Evolutionary conservation across 1,140 invertebrate genomes (phyloP), one percentile per base, ranked within the genome.

Genomic region (Phthorimaea operculella): DNA sequence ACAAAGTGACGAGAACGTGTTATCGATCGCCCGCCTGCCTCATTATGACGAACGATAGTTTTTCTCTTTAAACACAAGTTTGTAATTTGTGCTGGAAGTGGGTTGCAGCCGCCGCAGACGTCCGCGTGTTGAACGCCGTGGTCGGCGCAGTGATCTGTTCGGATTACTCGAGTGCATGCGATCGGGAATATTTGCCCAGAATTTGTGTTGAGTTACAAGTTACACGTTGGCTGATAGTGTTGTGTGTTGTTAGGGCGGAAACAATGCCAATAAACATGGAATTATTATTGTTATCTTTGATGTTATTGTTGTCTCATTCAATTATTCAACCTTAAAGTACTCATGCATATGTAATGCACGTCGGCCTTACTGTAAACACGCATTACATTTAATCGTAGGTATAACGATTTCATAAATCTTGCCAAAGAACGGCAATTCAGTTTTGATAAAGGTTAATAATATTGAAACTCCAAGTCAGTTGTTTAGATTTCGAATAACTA

Each of bases 131-230:
- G 48, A 49, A 59, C 57, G 45, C 61, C 57, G 55, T 62, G 64
- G 49, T 51, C 48, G 44, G 47, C 39, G 44, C 53, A 54, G 63
- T 59, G 55, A 52, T 55, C 14, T 47, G 16, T 17, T 16, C 44
- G 15, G 44, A 47, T 47, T 47, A 9, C 16, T 47, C 44, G 16
- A 16, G 44, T 47, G 44, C 16, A 39, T 39, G 10, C 36, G 36
- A n/a, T 39, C 36, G n/a, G 10, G 36, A 39, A 39, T 12, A 56
- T 59, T 59, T 53, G 49, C 9, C 44, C 53, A 63, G 66, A 58
- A 76, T 74, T 77, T 74, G 69, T 81, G 78, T 74, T 72, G 63
- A 66, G 69, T 66, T 68, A 71, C 64, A 68, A 66, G 45, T 53
- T 60, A 39, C 36, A 39, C 36, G n/a, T 39, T n/a, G 36, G 10